phyloP scores from a whole-genome alignment of 2,797 vertebrate genomes.

The Glossophaga mutica region DNA sequence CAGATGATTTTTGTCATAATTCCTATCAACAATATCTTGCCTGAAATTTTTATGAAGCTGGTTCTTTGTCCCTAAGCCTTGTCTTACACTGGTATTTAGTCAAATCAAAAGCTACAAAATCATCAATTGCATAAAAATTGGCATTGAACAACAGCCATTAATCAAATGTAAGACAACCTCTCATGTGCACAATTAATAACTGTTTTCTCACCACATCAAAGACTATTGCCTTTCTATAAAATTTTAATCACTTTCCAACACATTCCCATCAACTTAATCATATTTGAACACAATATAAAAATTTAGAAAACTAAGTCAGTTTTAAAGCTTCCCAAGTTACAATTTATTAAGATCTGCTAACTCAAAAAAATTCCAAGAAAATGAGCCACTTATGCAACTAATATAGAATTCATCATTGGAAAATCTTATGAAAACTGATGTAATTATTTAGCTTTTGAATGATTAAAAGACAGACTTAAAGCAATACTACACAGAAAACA shows the following conservation, averaged over 20 bases:
- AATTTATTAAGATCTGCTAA: slow-evolving; percentile 71
- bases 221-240: slow-evolving; percentile 76
- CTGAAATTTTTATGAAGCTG: slow-evolving; percentile 42
- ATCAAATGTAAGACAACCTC: slow-evolving; percentile 77
- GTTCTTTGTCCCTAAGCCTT: slow-evolving; percentile 51
- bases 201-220: slow-evolving; percentile 85
- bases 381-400: slow-evolving; percentile 66
- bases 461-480: slow-evolving; percentile 71
- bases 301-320: slow-evolving; percentile 52
- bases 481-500: slow-evolving; percentile 46
- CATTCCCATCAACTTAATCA: slow-evolving; percentile 66
- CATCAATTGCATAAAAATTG: slow-evolving; percentile 76
- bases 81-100: slow-evolving; percentile 70
- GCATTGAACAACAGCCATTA: slow-evolving; percentile 78
- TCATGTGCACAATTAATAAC: slow-evolving; percentile 84
- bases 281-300: slow-evolving; percentile 65
- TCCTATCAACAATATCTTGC: slow-evolving; percentile 51
- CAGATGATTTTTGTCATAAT: slow-evolving; percentile 54
- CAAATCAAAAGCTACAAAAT: slow-evolving; percentile 75
- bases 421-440: slow-evolving; percentile 74
- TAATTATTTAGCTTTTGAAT: slow-evolving; percentile 72
- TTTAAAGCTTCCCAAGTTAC: slow-evolving; percentile 65
- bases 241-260: slow-evolving; percentile 79
- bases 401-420: slow-evolving; percentile 68
- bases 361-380: slow-evolving; percentile 67